phyloP scores from a whole-genome alignment of 1,140 invertebrate species.

The Papilio glaucus region DNA sequence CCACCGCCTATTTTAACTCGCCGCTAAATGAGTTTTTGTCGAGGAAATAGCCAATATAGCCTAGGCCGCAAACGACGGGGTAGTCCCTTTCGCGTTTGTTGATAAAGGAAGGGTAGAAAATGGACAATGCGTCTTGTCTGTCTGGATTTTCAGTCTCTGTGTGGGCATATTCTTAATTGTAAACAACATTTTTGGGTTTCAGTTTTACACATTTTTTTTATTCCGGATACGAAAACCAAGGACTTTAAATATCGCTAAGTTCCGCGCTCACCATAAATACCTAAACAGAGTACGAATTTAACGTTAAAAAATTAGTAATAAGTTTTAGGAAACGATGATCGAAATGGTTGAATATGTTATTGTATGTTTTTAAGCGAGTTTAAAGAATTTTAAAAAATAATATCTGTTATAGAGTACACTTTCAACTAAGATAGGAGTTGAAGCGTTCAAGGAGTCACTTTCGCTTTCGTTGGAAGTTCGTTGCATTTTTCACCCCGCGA shows the following conservation, averaged over 20 bases:
- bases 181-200: not conserved
- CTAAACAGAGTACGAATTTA: too few species aligned
- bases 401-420: not conserved
- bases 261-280: too few species aligned
- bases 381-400: not conserved
- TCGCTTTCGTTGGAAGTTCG: constrained; percentile 64
- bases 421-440: not conserved
- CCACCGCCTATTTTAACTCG: constrained; percentile 63
- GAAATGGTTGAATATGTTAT: too few species aligned
- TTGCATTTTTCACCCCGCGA: constrained; percentile 76
- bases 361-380: not conserved
- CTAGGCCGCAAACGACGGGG: constrained; percentile 26
- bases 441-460: constrained; percentile 51
- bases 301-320: too few species aligned
- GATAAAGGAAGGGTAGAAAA: not conserved
- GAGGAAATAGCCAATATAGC: constrained; percentile 54
- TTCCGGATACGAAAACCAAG: not conserved
- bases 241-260: too few species aligned
- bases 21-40: constrained; percentile 61
- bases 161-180: not conserved
- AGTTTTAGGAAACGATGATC: too few species aligned
- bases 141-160: not conserved
- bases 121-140: not conserved
- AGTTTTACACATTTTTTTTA: not conserved
- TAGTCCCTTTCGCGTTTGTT: constrained; percentile 8